phyloP scores from a whole-genome alignment of 2,797 vertebrate species.

The Darevskia nairensis region DNA sequence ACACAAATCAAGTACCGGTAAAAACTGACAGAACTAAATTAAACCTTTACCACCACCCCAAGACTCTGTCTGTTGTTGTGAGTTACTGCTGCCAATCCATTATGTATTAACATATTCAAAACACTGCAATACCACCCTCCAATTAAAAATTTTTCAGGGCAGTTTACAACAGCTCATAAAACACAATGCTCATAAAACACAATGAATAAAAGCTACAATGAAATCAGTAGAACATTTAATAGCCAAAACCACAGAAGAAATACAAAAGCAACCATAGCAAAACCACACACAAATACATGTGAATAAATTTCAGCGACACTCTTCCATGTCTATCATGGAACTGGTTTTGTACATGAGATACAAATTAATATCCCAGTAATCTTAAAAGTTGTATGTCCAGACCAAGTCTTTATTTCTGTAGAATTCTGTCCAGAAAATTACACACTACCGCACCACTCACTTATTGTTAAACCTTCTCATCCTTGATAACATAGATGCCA shows the following conservation, averaged over 20 bases:
- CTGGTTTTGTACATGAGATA: not conserved
- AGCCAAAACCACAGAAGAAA: not conserved
- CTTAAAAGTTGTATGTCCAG: not conserved
- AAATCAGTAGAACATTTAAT: not conserved
- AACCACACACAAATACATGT: not conserved
- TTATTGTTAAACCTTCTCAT: no score
- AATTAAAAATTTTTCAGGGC: not conserved
- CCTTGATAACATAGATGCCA: not conserved
- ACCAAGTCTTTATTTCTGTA: no score
- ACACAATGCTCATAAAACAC: not conserved
- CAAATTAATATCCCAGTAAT: not conserved
- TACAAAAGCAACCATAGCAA: not conserved
- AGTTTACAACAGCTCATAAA: constrained; percentile 5
- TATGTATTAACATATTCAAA: not conserved
- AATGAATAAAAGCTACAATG: not conserved
- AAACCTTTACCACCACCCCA: not conserved
- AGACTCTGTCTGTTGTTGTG: not conserved
- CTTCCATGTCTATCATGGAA: not conserved
- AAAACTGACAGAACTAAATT: not conserved
- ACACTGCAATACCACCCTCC: not conserved
- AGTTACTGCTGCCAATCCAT: not conserved
- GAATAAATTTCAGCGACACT: not conserved
- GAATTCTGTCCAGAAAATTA: no score
- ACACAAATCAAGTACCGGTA: not conserved
- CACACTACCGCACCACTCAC: no score